These are phyloP conservation scores for Electrona antarctica DNA, from an alignment of 2,113 vertebrate species.

Conservation along the genomic window DNA sequence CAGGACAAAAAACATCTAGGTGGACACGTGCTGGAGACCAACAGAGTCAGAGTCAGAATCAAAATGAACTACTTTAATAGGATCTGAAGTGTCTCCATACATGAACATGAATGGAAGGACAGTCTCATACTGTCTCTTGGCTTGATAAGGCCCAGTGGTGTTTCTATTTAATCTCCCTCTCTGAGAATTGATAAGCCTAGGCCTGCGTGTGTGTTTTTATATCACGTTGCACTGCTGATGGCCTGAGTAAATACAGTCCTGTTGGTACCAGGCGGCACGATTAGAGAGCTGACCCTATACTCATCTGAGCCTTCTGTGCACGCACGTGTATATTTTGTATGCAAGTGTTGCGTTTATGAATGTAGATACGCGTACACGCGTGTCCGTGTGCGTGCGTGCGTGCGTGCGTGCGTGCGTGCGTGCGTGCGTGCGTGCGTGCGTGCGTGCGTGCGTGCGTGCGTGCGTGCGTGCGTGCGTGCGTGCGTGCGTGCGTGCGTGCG, in stretches of 20 bases:
- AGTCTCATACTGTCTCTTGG: background rate
- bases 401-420: background rate
- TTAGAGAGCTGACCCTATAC: slow-evolving; percentile 54
- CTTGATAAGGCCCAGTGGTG: slow-evolving; percentile 3
- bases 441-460: background rate
- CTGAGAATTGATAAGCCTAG: slow-evolving; percentile 28
- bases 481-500: background rate
- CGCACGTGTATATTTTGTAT: background rate
- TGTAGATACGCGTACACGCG: background rate
- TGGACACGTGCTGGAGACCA: too few relatives aligned
- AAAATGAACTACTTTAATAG: too few relatives aligned
- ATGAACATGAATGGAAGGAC: background rate
- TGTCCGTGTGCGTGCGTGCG: background rate
- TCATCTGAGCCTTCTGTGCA: slow-evolving; percentile 61
- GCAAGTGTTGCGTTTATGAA: slow-evolving; percentile 53
- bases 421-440: background rate
- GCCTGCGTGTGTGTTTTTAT: slow-evolving; percentile 52
- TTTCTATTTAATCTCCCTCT: background rate
- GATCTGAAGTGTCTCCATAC: too few relatives aligned
- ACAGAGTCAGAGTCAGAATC: too few relatives aligned
- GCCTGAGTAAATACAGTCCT: slow-evolving; percentile 72
- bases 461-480: background rate
- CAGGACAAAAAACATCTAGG: too few relatives aligned
- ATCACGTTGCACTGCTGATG: slow-evolving; percentile 53
- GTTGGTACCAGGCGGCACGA: slow-evolving; percentile 76